Evolutionary conservation across 1,140 invertebrate genomes (phyloP).

Genomic region (Leptinotarsa lineolata): DNA sequence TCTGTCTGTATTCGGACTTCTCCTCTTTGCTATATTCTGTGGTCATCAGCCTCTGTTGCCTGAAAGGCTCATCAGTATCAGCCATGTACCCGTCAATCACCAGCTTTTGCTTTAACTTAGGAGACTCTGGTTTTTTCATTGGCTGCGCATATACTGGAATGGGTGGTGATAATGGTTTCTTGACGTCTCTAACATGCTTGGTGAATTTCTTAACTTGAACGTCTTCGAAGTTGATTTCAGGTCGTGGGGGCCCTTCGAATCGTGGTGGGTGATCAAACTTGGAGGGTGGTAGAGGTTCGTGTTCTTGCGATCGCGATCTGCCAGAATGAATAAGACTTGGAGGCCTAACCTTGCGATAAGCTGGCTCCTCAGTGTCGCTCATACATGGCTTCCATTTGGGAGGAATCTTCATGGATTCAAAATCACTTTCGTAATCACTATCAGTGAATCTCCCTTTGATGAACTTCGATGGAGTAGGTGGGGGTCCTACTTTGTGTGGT

Average conservation of each 20-base stretch:
- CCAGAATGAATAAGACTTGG: constrained; percentile 54
- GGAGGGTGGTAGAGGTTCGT: constrained; percentile 63
- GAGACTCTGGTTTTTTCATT: constrained; percentile 61
- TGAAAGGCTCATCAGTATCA: constrained; percentile 70
- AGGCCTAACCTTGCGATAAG: constrained; percentile 61
- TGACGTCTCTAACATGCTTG: constrained; percentile 38
- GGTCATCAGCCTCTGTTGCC: constrained; percentile 53
- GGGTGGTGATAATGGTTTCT: constrained; percentile 46
- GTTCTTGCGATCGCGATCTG: constrained; percentile 62
- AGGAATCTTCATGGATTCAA: constrained; percentile 60
- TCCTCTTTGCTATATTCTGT: constrained; percentile 49
- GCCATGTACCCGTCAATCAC: constrained; percentile 68
- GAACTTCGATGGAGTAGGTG: constrained; percentile 67
- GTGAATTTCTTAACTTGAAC: constrained; percentile 42
- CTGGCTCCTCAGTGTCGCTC: constrained; percentile 69
- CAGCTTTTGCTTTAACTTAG: constrained; percentile 61
- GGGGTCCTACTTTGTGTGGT: constrained; percentile 56
- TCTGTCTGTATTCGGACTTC: constrained; percentile 44
- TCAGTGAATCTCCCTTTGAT: constrained; percentile 64
- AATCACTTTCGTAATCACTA: constrained; percentile 76
- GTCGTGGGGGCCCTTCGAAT: constrained; percentile 59
- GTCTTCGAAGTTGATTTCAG: constrained; percentile 52
- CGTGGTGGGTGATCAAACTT: constrained; percentile 62
- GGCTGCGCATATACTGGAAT: constrained; percentile 60
- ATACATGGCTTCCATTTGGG: constrained; percentile 68